Base-by-base conservation (phyloP, 1,140 invertebrate species). In the Sycobia sp. region DNA sequence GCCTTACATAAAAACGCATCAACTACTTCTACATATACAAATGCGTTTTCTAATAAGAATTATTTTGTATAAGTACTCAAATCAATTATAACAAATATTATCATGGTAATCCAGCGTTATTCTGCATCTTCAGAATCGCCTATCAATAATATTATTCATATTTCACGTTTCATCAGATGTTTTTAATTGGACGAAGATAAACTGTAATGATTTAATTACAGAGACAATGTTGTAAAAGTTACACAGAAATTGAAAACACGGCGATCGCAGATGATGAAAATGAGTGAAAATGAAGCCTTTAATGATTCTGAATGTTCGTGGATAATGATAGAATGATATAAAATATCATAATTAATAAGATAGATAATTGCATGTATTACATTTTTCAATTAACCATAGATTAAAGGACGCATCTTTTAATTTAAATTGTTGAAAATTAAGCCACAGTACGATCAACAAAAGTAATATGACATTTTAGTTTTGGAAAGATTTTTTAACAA, bases 391-490 rank as follows among this genome's bases (percentile, higher is more conserved):
- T 57, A 57, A 64, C 41, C 41, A 38, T 65, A 57, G 49, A 27
- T 55, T 38, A 25, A 43, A 38, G 18, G 5, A 36, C 11, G 22
- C 29, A n/a, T 27, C 20, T 54, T 23, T 47, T 67, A 58, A 55
- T 53, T 62, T 53, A 67, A 54, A 60, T 55, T 34, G 43, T 11
- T 22, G 39, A 47, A 43, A 54, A 60, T 47, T 47, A 59, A 29
- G 46, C 34, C 20, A 22, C 29, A 14, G 66, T 65, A 80, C 77
- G 71, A 74, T 72, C 71, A 80, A 77, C 34, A 78, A 81, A 76
- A 77, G 80, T 80, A 80, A 79, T 80, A 76, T 80, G 80, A 80
- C 80, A 80, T 80, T 80, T 32, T 47, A 51, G 22, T 36, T 20
- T 34, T 49, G 47, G n/a, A 41, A 56, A 20, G 44, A 34, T 58